Percentiles rank a stretch among this genome's conserved stretches.
These are phyloP conservation scores for Brachionus asplanchnoidis DNA, from an alignment of 1,140 invertebrate genomes.

Conservation along the genomic window DNA sequence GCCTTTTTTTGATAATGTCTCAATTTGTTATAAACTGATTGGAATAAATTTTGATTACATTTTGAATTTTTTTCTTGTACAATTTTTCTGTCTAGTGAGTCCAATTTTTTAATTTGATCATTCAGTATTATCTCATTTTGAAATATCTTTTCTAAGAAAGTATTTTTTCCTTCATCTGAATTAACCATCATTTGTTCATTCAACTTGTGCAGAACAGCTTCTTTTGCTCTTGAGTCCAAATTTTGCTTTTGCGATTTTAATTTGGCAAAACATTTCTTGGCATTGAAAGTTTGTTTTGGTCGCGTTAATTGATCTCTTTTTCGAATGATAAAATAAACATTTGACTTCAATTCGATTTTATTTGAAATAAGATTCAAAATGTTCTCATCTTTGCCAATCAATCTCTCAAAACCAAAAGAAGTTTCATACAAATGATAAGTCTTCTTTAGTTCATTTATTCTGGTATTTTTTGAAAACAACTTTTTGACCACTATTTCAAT, in stretches of 20 bases:
- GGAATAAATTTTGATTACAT: neutral
- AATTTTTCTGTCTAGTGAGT: neutral
- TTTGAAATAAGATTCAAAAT: neutral
- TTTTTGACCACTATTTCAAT: neutral
- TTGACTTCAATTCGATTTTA: neutral
- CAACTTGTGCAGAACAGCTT: neutral
- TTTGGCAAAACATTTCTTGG: neutral
- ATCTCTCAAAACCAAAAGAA: neutral
- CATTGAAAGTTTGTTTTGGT: neutral
- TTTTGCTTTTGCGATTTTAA: neutral
- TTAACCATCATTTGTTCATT: neutral
- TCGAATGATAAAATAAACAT: neutral
- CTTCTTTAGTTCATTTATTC: neutral
- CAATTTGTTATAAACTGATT: neutral
- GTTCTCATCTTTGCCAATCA: conserved; percentile 3
- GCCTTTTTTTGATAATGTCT: neutral
- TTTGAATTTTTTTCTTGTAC: neutral
- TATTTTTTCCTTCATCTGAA: neutral
- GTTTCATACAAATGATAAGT: neutral
- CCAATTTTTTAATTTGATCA: neutral
- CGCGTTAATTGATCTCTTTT: neutral
- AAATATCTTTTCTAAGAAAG: neutral
- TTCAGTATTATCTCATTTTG: neutral
- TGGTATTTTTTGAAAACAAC: neutral
- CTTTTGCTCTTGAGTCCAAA: neutral